Base-by-base conservation (phyloP, 2,888 invertebrate species). In the Lamellibrachia columna region DNA sequence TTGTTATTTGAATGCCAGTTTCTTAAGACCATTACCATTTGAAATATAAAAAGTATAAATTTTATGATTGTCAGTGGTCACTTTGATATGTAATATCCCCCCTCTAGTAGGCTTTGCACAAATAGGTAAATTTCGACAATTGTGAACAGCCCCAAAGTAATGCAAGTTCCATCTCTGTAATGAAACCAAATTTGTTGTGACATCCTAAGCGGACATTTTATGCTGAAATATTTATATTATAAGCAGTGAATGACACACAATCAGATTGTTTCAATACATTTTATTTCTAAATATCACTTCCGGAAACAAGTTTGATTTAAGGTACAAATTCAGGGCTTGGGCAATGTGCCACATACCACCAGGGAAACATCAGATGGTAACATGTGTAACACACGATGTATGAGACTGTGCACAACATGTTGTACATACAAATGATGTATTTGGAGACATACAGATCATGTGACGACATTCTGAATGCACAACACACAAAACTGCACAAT, bases 241-340 rank as follows among this genome's bases (percentile, higher is more conserved):
- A 22, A 75, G 75, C 75, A 75, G 75, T 75, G 15, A 6, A 75
- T 15, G n/a, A 75, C 55, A 55, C 55, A 22, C 6, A 15, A 75
- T 22, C 75, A 11, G 75, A 75, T 15, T 75, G 75, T 75, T 75
- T 75, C 75, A 75, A 75, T 75, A 75, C 75, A 55, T 55, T 75
- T 75, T 75, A 75, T 75, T 75, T 75, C 75, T 75, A 75, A 75
- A 75, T 75, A 75, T 75, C 75, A 75, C 75, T 75, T 75, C 75
- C n/a, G 75, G 75, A 75, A 75, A 75, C 22, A 75, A 75, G 22
- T 75, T 75, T 75, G 75, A 75, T 75, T 75, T 75, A 75, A 75
- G 75, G 75, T 75, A 75, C n/a, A 75, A 40, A 75, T 75, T 75
- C 15, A 75, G 75, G 22, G n/a, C 75, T 75, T 15, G 75, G 22